These are phyloP conservation scores for Temnothorax ravouxi DNA, from an alignment of 2,888 invertebrate species.

Conservation along the genomic window DNA sequence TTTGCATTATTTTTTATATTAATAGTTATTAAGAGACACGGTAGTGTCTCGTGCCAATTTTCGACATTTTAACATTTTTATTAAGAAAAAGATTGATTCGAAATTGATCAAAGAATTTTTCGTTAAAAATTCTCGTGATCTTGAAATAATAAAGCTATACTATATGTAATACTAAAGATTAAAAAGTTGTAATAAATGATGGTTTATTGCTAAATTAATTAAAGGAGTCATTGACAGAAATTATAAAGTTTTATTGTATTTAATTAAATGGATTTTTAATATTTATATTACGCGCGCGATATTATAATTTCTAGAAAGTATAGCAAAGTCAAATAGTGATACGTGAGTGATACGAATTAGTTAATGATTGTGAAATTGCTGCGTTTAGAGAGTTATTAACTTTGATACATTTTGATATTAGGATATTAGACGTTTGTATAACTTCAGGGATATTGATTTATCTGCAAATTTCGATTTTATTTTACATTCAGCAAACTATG, in stretches of 20 bases:
- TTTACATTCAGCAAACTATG: background rate
- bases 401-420: background rate
- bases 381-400: background rate
- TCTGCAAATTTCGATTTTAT: constrained; percentile 4
- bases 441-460: background rate
- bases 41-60: too few species aligned
- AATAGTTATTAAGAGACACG: background rate
- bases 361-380: background rate
- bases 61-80: background rate
- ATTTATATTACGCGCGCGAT: background rate
- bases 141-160: background rate
- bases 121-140: background rate
- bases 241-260: background rate
- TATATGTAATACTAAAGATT: background rate
- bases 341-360: background rate
- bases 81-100: background rate
- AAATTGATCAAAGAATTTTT: background rate
- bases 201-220: constrained; percentile 8
- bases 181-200: background rate
- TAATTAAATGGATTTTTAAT: background rate
- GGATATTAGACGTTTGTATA: background rate
- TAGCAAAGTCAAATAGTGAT: background rate
- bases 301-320: background rate
- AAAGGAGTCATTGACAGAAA: background rate
- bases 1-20: background rate